These are phyloP conservation scores for Marmota flaviventris DNA, from an alignment of 2,113 vertebrate genomes.

Conservation along the genomic window DNA sequence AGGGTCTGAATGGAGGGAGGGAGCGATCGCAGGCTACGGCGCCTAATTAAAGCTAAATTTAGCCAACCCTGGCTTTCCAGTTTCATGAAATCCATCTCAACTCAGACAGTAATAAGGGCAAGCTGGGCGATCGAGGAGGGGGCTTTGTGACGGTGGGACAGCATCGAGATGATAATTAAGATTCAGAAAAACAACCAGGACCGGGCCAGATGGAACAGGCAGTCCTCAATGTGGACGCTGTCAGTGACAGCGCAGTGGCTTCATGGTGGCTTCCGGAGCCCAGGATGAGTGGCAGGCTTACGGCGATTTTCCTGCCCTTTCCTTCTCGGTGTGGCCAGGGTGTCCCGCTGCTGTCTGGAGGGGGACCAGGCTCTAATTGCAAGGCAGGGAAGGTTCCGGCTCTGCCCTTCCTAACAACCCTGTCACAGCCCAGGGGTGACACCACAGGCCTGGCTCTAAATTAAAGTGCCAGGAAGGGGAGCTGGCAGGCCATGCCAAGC, in stretches of 20 bases:
- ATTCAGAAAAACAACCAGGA: neutral
- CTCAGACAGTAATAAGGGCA: conserved; percentile 41
- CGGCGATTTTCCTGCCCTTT: neutral
- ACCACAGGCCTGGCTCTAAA: neutral
- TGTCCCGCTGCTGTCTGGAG: neutral
- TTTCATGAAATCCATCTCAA: conserved; percentile 62
- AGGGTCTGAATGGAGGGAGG: conserved; percentile 36
- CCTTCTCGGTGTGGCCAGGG: neutral
- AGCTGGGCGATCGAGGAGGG: conserved; percentile 38
- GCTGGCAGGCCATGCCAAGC: neutral
- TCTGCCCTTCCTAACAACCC: conserved; percentile 11
- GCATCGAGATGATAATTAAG: conserved; percentile 48
- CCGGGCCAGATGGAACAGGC: neutral
- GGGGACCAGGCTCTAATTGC: neutral
- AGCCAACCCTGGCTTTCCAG: conserved; percentile 56
- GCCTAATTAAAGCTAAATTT: conserved; percentile 78
- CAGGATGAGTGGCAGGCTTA: neutral
- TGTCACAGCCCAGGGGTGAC: neutral
- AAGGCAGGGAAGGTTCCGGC: neutral
- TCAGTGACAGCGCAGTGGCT: neutral
- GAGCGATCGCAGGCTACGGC: conserved; percentile 48
- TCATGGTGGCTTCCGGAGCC: neutral
- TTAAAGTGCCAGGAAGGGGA: neutral
- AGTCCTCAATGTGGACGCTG: conserved; percentile 46
- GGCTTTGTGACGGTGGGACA: conserved; percentile 24